A percentile compares a stretch with the other conserved stretches of the same genome.
Evolutionary conservation across 2,888 invertebrate genomes (phyloP).

Genomic region (Lumbricus terrestris): DNA sequence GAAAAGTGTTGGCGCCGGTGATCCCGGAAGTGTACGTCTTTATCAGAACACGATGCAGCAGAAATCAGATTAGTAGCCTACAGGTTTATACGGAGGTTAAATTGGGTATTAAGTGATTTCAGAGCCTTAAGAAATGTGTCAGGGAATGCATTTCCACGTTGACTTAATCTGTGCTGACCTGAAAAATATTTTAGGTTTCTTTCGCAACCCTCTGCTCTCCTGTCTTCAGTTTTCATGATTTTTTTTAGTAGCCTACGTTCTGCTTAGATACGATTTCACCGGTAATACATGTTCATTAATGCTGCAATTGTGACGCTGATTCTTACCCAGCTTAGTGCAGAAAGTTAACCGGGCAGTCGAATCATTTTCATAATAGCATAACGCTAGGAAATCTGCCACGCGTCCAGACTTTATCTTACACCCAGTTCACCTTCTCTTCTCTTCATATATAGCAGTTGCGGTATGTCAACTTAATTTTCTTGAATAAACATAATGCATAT

Average conservation of each 20-base stretch:
- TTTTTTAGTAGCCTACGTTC: no score
- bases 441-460: no score
- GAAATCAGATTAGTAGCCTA: background rate
- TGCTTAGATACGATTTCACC: no score
- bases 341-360: background rate
- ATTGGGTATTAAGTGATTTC: background rate
- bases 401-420: background rate
- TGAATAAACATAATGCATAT: no score
- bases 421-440: background rate
- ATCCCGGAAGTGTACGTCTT: no score
- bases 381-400: background rate
- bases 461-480: no score
- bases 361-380: background rate
- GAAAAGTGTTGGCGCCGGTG: background rate
- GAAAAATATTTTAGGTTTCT: background rate
- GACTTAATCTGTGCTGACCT: background rate
- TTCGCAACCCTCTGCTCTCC: background rate
- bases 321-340: background rate
- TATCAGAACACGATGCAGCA: background rate
- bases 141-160: background rate
- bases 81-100: background rate
- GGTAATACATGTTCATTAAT: background rate
- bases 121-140: background rate
- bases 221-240: background rate
- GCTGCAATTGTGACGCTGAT: background rate